phyloP scores from a whole-genome alignment of 2,113 vertebrate species.

The Neofelis nebulosa region DNA sequence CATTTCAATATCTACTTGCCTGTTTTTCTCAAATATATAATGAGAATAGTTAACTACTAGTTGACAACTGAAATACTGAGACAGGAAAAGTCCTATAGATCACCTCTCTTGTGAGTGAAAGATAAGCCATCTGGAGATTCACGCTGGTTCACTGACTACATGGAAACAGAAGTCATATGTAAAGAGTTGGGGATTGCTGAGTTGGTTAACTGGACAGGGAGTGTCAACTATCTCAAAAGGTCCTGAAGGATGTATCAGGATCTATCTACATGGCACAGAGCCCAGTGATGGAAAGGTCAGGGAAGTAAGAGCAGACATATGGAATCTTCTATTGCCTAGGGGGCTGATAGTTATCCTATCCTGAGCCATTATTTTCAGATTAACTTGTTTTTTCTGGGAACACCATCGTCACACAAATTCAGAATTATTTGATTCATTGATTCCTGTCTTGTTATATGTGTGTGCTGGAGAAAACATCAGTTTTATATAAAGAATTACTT shows the following conservation, averaged over 20 bases:
- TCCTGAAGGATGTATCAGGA: background rate
- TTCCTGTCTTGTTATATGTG: background rate
- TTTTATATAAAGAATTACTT: background rate
- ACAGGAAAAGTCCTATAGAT: background rate
- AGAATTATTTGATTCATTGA: background rate
- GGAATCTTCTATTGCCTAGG: background rate
- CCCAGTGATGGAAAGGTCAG: background rate
- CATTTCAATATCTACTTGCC: conserved; percentile 14
- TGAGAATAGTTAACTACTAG: conserved; percentile 7
- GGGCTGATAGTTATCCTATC: background rate
- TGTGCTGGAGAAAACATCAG: background rate
- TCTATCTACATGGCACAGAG: background rate
- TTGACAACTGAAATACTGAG: conserved; percentile 12
- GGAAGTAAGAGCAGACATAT: background rate
- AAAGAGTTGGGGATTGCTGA: background rate
- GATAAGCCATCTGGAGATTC: background rate
- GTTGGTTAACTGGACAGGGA: background rate
- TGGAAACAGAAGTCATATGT: background rate
- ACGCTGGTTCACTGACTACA: background rate
- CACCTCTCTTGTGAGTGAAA: background rate
- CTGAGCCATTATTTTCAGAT: background rate
- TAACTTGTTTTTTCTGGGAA: background rate
- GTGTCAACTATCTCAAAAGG: background rate
- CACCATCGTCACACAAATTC: background rate
- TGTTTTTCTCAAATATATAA: conserved; percentile 27